Base-by-base conservation (phyloP, 2,888 invertebrate genomes). In the Antitype chi region DNA sequence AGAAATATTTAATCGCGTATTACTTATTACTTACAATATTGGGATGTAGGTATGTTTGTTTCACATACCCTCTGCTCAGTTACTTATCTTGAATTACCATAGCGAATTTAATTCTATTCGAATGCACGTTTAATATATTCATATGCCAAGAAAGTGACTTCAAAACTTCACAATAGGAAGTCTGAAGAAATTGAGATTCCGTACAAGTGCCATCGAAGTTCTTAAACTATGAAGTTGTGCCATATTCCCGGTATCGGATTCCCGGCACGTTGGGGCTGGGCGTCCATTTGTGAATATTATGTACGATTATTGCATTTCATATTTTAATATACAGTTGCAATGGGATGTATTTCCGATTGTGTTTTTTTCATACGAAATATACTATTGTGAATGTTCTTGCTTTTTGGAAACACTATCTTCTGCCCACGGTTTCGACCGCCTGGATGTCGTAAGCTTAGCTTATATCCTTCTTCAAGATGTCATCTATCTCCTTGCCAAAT, bases 211-310 rank as follows among this genome's bases (percentile, higher is more conserved):
- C 69, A 62, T 66, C 64, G 78, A 62, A 83, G 67, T 85, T 88
- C 81, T 84, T 88, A 85, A 88, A 85, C 80, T 88, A 77, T 84
- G 74, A 81, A 85, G 70, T 78, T 80, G n/a, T 38, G 64, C 73
- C 79, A 52, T 47, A 25, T 72, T 25, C 74, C 20, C 64, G 32
- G 62, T 81, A 84, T 82, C 62, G 85, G 32, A 84, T 80, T 78
- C 79, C 59, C 47, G 67, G 80, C 88, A 87, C 85, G 84, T 85
- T 70, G 25, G 57, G 25, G 64, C 70, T 38, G 59, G 57, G 67
- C 78, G 47, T 32, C 78, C 75, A 80, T 85, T 87, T 79, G 76
- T 74, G 74, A 80, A 85, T 82, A 84, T 80, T 76, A 80, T 74
- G 47, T 62, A 71, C 38, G 69, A 77, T 74, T 84, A 84, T 77